Percentiles rank a stretch among this genome's conserved stretches.
Conservation (phyloP, 2,797 vertebrate genomes). For the Moxostoma hubbsi region DNA sequence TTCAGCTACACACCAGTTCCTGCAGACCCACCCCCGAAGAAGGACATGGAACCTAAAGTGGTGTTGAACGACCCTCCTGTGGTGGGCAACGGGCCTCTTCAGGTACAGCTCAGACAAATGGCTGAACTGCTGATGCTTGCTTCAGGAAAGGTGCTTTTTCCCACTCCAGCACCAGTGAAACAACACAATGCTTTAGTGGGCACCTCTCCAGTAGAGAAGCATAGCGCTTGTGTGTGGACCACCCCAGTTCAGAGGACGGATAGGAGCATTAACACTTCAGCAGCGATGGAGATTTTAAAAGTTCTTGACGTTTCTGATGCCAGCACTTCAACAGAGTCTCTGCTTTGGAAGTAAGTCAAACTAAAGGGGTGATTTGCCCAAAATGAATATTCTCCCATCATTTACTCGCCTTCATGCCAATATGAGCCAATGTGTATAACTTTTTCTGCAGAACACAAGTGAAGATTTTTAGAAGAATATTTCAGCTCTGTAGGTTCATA, state of each 20-base stretch:
- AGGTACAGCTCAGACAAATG: conserved; percentile 80
- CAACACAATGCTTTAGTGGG: neutral
- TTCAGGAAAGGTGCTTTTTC: conserved; percentile 66
- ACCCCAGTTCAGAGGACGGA: conserved; percentile 63
- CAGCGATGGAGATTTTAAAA: conserved; percentile 69
- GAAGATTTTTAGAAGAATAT: no score
- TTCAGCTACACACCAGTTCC: conserved; percentile 34
- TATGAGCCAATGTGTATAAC: no score
- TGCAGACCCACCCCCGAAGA: neutral
- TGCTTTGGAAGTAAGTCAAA: conserved; percentile 78
- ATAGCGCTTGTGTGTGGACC: conserved; percentile 70
- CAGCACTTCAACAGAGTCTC: conserved; percentile 75
- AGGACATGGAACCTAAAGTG: neutral
- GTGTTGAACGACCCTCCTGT: conserved; percentile 48
- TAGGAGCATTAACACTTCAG: conserved; percentile 78
- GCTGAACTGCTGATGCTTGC: conserved; percentile 76
- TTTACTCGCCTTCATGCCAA: no score
- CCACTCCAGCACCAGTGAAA: conserved; percentile 10
- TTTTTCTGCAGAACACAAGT: no score
- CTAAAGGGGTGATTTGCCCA: neutral
- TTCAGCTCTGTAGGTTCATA: no score
- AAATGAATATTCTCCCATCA: no score
- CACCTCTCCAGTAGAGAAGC: conserved; percentile 52
- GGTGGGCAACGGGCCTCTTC: conserved; percentile 69
- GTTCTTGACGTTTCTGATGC: conserved; percentile 69